Evolutionary conservation across 2,113 vertebrate species (phyloP), one percentile per base, ranked within the genome.

Genomic region (Empidonax alnorum): DNA sequence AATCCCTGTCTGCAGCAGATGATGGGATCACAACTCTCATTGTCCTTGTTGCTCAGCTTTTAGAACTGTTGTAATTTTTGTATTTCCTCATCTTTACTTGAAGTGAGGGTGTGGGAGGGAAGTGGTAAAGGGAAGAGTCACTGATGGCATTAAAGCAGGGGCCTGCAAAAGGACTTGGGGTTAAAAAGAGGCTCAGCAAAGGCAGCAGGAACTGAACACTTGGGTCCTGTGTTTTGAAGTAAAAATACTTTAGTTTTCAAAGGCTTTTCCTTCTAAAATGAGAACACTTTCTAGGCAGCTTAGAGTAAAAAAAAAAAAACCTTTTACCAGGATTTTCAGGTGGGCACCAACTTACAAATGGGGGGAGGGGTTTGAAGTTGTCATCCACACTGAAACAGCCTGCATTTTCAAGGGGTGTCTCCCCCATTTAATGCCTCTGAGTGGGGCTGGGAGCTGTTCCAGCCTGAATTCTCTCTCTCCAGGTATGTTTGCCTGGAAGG

Each of bases 401-500:
- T 24, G 49, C 2, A 0, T 56, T 61, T 39, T 25, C 16, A 47
- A 56, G 46, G 33, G 59, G 2, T 7, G 12, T 50, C 66, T 46
- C 27, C 35, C 5, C 14, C 25, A 14, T 4, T 25, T 17, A 37
- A 28, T 33, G 27, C 41, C n/a, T 16, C 23, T 5, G 30, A 27
- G n/a, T 20, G 35, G 28, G 22, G 31, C 21, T 52, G 41, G 3
- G 6, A 28, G 19, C 7, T 10, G 39, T 22, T 68, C 47, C 68
- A 69, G 11, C n/a, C 33, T n/a, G 58, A 7, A 18, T 75, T 44
- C 9, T 76, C 5, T 92, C 23, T 94, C 53, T 73, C 24, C 30
- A 99, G 99, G 44, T 99, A 98, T 7, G 98, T 99, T 52, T 99
- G 99, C 59, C 90, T 98, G 52, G 97, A 97, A 49, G 99, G 99